Conservation (phyloP, 2,113 vertebrate species). For the Cygnus atratus region DNA sequence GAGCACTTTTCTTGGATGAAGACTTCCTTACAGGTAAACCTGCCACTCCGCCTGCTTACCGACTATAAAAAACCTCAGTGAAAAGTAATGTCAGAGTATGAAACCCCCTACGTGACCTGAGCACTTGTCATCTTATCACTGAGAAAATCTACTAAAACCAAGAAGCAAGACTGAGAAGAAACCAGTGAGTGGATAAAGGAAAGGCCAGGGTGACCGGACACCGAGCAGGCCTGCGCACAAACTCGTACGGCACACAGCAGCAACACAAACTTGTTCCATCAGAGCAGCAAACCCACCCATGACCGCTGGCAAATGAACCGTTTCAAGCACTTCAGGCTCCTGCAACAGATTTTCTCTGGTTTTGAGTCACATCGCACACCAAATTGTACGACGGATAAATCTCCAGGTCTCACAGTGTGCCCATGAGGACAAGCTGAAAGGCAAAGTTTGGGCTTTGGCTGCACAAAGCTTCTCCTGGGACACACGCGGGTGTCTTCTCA, state of each 20-base stretch:
- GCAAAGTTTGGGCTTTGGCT: neutral
- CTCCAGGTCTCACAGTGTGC: neutral
- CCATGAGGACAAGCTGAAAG: neutral
- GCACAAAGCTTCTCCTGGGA: accelerated
- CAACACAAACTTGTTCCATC: neutral
- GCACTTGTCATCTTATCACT: neutral
- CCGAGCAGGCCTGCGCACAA: neutral
- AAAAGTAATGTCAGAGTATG: neutral
- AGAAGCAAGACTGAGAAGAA: neutral
- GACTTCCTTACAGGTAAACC: neutral
- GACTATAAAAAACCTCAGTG: neutral
- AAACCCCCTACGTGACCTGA: neutral
- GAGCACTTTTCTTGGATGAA: neutral
- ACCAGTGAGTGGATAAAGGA: neutral
- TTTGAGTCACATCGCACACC: neutral
- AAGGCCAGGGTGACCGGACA: neutral
- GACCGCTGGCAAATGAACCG: neutral
- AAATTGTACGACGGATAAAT: neutral
- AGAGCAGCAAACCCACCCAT: neutral
- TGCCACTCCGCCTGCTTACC: neutral
- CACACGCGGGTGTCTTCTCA: accelerated
- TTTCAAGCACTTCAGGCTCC: neutral
- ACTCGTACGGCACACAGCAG: neutral
- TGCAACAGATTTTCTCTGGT: neutral
- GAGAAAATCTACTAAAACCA: neutral